Base-by-base conservation (phyloP, 1,140 invertebrate genomes). In the Prorops nasuta region DNA sequence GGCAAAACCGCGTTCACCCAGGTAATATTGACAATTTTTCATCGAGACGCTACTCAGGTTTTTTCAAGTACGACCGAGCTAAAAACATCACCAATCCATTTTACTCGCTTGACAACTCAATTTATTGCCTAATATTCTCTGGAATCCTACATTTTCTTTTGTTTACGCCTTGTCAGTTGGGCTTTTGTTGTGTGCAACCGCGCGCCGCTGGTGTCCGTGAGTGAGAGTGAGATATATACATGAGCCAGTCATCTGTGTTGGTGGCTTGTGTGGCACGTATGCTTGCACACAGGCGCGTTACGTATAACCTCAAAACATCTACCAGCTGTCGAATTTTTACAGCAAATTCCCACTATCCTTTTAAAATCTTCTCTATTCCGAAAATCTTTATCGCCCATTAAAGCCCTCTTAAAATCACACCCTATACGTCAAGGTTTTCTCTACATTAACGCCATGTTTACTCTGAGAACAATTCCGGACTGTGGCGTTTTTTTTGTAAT, bases 161-260 rank as follows among this genome's bases (percentile, higher is more conserved):
- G 71, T 74, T 74, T 74, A 74, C 71, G 67, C 66, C 71, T 74
- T 74, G 70, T 74, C 71, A 74, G 66, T 71, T 60, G 63, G 54
- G 61, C 63, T 69, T 69, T 67, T 69, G 67, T 71, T 71, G 68
- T 71, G 64, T 67, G 60, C 56, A 63, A 60, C 57, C 64, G 69
- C 65, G 69, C 67, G 69, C 66, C 60, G 60, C 64, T 60, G 60
- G 43, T 49, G 47, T 51, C 45, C 42, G 47, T 58, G 45, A 51
- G 61, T 54, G 58, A 53, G 51, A 59, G 44, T 49, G 50, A 55
- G 40, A 44, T 53, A 44, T 57, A 49, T 50, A 35, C 45, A 51
- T 37, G 20, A 34, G 35, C 20, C 48, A 37, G 41, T 40, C 45
- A 43, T 46, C 35, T 45, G 42, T 62, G 46, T 60, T 44, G 42